Evolutionary conservation across 2,113 vertebrate species (phyloP), one percentile per base, ranked within the genome.

Genomic region (Bagarius yarrelli): DNA sequence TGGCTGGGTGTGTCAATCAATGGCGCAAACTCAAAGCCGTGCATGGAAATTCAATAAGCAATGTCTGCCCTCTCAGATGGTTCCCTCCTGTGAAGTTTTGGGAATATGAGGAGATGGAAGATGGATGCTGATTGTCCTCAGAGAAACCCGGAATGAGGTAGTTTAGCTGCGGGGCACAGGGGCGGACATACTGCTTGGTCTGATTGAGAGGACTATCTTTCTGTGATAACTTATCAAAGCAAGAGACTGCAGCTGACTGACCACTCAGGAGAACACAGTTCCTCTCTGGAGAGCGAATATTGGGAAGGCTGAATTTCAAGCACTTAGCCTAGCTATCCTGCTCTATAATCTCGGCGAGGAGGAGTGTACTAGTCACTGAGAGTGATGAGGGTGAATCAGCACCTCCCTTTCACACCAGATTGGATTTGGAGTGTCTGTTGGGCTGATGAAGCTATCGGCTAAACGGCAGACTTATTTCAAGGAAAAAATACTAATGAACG

Each of bases 171-270:
- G 40, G 78, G 79, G 69, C 53, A 70, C 47, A 74, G 64, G 70
- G 81, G 83, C 56, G 79, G 81, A 83, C 76, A 75, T 72, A 64
- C 32, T 34, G 76, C 63, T 64, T 79, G 64, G 81, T 78, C 81
- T 84, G 84, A 85, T 82, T 81, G 84, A 87, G 81, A 84, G 61
- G 40, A 76, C 76, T 71, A 79, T 59, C 63, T 61, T 44, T 79
- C 75, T 30, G 30, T 78, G 85, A 84, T 79, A 60, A 81, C 86
- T 87, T 85, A 79, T 81, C 85, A 86, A 86, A 79, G 73, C 40
- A 4, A n/a, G 63, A 79, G 70, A 47, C 75, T 63, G 53, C n/a
- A 25, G 64, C 63, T 25, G 69, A 76, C 69, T 74, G 61, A 78
- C 59, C 70, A 76, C 72, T 78, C 73, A 72, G 56, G 56, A 72